Evolutionary conservation across 2,797 vertebrate genomes (phyloP).

Genomic region (Pseudotriccus pelzelni): DNA sequence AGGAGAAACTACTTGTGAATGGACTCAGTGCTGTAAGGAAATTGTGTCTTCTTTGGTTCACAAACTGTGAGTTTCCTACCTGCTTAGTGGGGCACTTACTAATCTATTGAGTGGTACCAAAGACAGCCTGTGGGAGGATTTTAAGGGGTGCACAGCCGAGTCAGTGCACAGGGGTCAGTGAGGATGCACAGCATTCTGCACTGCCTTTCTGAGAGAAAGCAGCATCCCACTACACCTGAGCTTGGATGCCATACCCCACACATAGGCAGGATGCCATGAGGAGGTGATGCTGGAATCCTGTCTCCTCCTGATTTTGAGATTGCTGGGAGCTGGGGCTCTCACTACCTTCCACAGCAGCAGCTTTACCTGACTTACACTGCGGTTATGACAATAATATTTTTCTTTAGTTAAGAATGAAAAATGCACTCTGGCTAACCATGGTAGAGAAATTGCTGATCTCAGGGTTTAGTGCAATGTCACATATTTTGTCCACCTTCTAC

Average conservation of each 20-base stretch:
- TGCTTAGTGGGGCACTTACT: background rate
- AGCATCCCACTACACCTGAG: background rate
- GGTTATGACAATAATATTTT: background rate
- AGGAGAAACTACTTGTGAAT: background rate
- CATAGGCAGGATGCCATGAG: background rate
- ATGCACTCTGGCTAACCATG: background rate
- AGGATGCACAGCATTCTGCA: background rate
- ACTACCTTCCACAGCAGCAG: background rate
- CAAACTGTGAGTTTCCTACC: background rate
- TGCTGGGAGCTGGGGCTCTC: background rate
- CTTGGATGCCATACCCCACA: background rate
- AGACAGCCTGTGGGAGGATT: background rate
- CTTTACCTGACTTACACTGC: background rate
- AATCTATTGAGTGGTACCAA: accelerated
- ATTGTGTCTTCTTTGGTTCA: background rate
- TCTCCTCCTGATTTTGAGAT: background rate
- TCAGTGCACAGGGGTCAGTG: accelerated
- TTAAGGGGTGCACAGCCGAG: background rate
- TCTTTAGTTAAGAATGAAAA: background rate
- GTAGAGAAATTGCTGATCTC: background rate
- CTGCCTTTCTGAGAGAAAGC: background rate
- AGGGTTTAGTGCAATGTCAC: background rate
- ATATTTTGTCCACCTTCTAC: background rate
- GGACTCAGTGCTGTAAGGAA: background rate
- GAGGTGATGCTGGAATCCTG: background rate